Conservation (phyloP, 2,888 invertebrate genomes). For the Penaeus monodon region DNA sequence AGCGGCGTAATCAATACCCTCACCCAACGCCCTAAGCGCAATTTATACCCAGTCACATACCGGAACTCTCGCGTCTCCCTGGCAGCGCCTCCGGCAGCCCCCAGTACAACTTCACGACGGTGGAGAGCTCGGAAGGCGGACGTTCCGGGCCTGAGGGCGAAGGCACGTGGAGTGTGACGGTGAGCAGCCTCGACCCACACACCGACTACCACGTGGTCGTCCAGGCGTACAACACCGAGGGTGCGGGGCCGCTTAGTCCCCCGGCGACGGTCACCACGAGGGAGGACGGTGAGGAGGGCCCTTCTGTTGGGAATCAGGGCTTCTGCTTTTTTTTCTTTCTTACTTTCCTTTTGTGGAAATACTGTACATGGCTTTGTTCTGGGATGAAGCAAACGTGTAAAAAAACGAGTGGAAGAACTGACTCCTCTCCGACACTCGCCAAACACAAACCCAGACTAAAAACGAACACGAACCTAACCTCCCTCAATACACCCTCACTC, state of each 20-base stretch:
- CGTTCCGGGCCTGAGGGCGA: conserved; percentile 32
- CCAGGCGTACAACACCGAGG: conserved; percentile 68
- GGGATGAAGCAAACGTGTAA: too few species aligned
- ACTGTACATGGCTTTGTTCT: too few species aligned
- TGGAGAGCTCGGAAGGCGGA: conserved; percentile 50
- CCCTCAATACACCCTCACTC: too few species aligned
- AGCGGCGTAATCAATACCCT: too few species aligned
- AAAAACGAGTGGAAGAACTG: too few species aligned
- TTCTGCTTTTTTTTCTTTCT: neutral
- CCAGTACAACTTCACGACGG: conserved; percentile 63
- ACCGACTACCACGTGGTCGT: conserved; percentile 68
- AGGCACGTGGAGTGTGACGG: conserved; percentile 57
- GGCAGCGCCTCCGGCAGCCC: conserved; percentile 23
- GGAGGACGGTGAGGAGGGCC: conserved; percentile 64
- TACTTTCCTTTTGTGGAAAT: neutral
- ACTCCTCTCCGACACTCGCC: too few species aligned
- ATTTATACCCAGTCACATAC: neutral
- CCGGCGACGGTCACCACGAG: conserved; percentile 61
- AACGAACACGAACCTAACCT: too few species aligned
- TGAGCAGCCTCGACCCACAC: conserved; percentile 67
- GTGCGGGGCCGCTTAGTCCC: conserved; percentile 67
- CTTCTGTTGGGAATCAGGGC: neutral
- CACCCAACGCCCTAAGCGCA: neutral
- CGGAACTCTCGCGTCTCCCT: neutral
- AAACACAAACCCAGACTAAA: too few species aligned